These are phyloP conservation scores for Platysteira castanea DNA, from an alignment of 2,113 vertebrate species.

Conservation along the genomic window DNA sequence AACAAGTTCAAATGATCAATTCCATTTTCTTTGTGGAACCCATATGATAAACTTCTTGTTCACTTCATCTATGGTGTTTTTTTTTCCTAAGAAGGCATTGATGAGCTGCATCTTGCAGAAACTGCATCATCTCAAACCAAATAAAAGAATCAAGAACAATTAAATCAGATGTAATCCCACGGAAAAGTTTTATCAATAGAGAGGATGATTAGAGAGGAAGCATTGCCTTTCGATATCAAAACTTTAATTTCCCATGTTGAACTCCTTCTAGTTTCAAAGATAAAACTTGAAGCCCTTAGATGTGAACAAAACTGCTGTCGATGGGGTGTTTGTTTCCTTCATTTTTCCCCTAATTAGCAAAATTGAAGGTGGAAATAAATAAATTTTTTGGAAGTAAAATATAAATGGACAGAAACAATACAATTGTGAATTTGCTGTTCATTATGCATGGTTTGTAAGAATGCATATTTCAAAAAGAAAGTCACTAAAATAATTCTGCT, in stretches of 20 bases:
- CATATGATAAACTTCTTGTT: neutral
- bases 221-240: neutral
- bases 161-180: neutral
- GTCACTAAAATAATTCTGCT: conserved; percentile 61
- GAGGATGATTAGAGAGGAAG: neutral
- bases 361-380: conserved; percentile 12
- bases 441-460: conserved; percentile 54
- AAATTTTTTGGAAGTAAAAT: conserved; percentile 29
- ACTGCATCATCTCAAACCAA: neutral
- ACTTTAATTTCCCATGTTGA: conserved; percentile 5
- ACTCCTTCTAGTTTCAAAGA: neutral
- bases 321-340: neutral
- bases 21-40: neutral
- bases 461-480: conserved; percentile 65
- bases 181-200: neutral
- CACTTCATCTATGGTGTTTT: neutral
- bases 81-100: neutral
- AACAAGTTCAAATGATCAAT: neutral
- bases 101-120: neutral
- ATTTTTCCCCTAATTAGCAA: conserved; percentile 16
- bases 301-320: neutral
- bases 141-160: neutral
- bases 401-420: conserved; percentile 15
- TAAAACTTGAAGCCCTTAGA: neutral
- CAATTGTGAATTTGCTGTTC: conserved; percentile 60